Percentiles rank a stretch among this genome's conserved stretches.
phyloP scores from a whole-genome alignment of 1,140 invertebrate species.

The Philaenus spumarius region DNA sequence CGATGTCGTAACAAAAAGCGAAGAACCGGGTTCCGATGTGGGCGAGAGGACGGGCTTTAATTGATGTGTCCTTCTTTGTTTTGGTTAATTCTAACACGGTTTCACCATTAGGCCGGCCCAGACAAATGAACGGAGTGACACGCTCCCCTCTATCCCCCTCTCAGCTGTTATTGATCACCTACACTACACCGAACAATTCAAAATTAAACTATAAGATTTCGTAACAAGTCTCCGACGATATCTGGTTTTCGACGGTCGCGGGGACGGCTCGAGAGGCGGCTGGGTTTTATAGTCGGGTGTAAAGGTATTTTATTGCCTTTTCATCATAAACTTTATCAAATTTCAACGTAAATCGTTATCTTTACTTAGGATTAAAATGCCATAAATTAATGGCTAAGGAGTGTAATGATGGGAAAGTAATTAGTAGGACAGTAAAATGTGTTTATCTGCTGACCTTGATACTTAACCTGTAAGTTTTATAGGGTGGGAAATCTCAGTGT shows the following conservation, averaged over 20 bases:
- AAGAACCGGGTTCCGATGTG: slow-evolving; percentile 3
- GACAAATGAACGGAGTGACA: slow-evolving; percentile 14
- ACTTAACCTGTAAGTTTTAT: no score
- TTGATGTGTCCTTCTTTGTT: slow-evolving; percentile 23
- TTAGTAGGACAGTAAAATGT: no score
- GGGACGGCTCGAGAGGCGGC: background rate
- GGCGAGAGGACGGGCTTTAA: slow-evolving; percentile 8
- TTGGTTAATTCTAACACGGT: slow-evolving; percentile 23
- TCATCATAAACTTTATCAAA: no score
- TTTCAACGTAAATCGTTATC: no score
- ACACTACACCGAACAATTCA: slow-evolving; percentile 8
- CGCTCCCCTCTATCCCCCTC: background rate
- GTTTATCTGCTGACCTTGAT: no score
- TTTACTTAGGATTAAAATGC: no score
- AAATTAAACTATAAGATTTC: slow-evolving; percentile 15
- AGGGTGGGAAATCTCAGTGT: no score
- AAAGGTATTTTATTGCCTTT: no score
- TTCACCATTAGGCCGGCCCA: slow-evolving; percentile 18
- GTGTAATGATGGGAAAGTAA: no score
- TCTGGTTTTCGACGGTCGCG: background rate
- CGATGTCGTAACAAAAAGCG: slow-evolving; percentile 8
- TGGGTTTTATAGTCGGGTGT: background rate
- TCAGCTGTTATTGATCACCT: background rate
- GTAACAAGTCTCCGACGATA: background rate
- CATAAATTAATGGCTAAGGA: no score